These are phyloP conservation scores for Pitta sordida DNA, from an alignment of 2,113 vertebrate species.

Conservation along the genomic window DNA sequence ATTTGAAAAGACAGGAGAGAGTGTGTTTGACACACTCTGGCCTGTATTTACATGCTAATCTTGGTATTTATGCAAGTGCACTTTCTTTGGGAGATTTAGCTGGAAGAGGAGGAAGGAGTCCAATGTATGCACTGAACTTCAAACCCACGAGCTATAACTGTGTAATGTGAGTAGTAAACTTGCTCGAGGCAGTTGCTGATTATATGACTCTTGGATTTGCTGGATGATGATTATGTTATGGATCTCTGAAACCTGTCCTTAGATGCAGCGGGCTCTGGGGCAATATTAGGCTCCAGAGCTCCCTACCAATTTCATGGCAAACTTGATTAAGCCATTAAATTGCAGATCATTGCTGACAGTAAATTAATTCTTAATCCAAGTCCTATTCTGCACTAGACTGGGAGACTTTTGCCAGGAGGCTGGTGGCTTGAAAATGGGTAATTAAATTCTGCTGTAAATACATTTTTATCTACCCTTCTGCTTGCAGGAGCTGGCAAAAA, in stretches of 20 bases:
- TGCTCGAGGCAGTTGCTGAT: not conserved
- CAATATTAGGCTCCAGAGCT: slow-evolving; percentile 25
- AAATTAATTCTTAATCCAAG: slow-evolving; percentile 69
- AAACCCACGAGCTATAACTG: not conserved
- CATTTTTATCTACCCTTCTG: not conserved
- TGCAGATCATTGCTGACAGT: slow-evolving; percentile 56
- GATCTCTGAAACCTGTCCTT: not conserved
- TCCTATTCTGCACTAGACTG: not conserved
- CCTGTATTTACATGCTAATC: not conserved
- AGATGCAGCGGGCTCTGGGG: not conserved
- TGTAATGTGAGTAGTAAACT: not conserved
- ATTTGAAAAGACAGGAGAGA: not conserved
- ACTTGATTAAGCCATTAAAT: slow-evolving; percentile 68
- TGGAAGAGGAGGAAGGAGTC: not conserved
- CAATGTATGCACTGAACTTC: not conserved
- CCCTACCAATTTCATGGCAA: slow-evolving; percentile 19
- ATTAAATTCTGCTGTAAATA: slow-evolving; percentile 38
- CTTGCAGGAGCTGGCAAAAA: slow-evolving; percentile 45
- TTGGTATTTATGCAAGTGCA: not conserved
- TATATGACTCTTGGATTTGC: not conserved
- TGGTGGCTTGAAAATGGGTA: slow-evolving; percentile 40
- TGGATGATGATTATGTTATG: not conserved
- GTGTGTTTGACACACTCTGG: not conserved
- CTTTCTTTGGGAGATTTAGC: not conserved
- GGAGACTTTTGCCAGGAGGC: slow-evolving; percentile 32